Evolutionary conservation across 1,140 invertebrate genomes (phyloP).

Genomic region (Subanguina moxae): DNA sequence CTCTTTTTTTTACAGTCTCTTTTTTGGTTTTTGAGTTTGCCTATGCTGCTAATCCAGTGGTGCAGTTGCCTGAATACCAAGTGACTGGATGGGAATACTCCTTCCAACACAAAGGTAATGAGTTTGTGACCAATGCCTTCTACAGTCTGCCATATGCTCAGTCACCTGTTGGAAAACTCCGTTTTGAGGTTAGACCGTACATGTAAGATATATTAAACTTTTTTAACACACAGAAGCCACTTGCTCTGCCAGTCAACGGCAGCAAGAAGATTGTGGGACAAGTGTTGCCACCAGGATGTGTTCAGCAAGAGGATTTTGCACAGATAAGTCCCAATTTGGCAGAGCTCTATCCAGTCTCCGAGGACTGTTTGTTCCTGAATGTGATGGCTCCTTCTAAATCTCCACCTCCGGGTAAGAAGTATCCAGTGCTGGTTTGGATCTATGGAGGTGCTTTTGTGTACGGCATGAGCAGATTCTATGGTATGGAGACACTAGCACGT

Average conservation of each 20-base stretch:
- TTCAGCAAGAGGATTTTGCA: neutral
- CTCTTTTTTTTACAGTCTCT: too few relatives aligned
- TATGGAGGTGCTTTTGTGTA: conserved; percentile 10
- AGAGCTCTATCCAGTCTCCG: neutral
- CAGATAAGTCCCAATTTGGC: neutral
- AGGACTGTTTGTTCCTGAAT: conserved; percentile 30
- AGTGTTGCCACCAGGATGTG: neutral
- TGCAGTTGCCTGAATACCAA: neutral
- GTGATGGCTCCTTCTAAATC: conserved; percentile 3
- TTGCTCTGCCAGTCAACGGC: neutral
- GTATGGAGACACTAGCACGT: conserved; percentile 36
- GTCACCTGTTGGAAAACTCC: neutral
- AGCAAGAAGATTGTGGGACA: neutral
- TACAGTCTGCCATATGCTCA: conserved; percentile 2
- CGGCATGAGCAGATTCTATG: neutral
- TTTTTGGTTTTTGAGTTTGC: too few relatives aligned
- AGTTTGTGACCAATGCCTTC: neutral
- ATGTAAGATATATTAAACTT: neutral
- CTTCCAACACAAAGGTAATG: neutral
- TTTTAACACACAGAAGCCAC: neutral
- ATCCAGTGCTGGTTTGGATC: conserved; percentile 7
- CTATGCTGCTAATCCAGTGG: neutral
- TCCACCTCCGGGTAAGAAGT: neutral
- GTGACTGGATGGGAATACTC: neutral
- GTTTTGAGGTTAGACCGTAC: neutral